Evolutionary conservation across 2,888 invertebrate genomes (phyloP), one percentile per base, ranked within the genome.

Genomic region (Caenorhabditis panamensis): DNA sequence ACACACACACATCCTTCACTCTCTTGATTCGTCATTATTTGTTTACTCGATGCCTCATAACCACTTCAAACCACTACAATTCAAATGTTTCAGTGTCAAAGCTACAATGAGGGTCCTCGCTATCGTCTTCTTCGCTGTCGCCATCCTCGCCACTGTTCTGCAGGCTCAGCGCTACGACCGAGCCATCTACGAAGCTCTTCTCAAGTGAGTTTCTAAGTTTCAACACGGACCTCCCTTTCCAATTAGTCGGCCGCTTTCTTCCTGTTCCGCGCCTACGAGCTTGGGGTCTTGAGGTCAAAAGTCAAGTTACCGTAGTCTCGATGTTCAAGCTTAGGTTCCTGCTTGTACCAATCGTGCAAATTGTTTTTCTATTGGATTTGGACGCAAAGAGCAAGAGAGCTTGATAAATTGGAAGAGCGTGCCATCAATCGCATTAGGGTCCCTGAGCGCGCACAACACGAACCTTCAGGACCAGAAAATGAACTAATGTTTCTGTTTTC

Each of bases 41-140:
- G 56, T 56, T 77, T 68, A 37, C 49, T 63, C 41, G 36, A 28
- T 36, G 37, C 58, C 59, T 61, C 53, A 54, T 71, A 56, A 71
- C 75, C 51, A 37, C 54, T 41, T 11, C 41, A 22, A n/a, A 37
- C 8, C 28, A 44, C 28, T 18, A 47, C 3, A 47, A 49, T 24
- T 28, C 4, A 26, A 56, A n/a, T 37, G 54, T 79, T 79, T 37
- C 79, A 79, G 79, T 79, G 62, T 79, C 73, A 62, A 80, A 67
- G 67, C 64, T 77, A 84, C 76, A 69, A 85, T 85, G 85, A 84
- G 85, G 80, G 82, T 84, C 54, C 76, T 84, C 80, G 75, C 78
- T 72, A 72, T 82, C 66, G 61, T 85, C 53, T 58, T 85, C 51
- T 63, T 83, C 53, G 59, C 71, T 20, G 67, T 84, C 44, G 54